A percentile compares a stretch with the other conserved stretches of the same genome.
Conservation (phyloP, 2,888 invertebrate genomes). For the Ptychoptera albimana region DNA sequence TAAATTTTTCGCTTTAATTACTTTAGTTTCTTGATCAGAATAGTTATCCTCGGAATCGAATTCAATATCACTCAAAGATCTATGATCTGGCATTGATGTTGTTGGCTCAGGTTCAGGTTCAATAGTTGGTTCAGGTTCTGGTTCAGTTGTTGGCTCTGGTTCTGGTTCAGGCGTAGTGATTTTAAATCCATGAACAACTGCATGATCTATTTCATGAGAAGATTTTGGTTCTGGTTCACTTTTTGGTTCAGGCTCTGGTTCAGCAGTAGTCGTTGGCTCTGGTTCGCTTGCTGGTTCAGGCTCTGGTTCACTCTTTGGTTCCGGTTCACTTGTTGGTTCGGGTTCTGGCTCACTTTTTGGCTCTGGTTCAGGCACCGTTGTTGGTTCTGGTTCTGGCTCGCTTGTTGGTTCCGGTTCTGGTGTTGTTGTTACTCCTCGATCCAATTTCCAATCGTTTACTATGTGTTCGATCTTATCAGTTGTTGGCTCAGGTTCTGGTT, state of each 20-base stretch:
- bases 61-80: constrained; percentile 14
- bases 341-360: constrained; percentile 10
- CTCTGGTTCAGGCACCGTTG: constrained; percentile 5
- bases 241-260: constrained; percentile 18
- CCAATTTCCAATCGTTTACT: constrained; percentile 25
- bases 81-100: not conserved
- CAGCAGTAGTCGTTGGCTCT: constrained; percentile 17
- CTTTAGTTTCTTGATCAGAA: not conserved
- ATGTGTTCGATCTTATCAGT: constrained; percentile 11
- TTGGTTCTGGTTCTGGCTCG: constrained; percentile 20
- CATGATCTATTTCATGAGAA: not conserved
- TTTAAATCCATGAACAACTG: constrained; percentile 6
- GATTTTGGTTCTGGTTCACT: constrained; percentile 24
- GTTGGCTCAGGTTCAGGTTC: constrained; percentile 15
- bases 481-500: constrained; percentile 16
- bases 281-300: constrained; percentile 23
- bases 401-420: constrained; percentile 20
- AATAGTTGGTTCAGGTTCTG: constrained; percentile 6
- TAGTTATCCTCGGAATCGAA: constrained; percentile 11
- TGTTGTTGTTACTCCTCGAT: constrained; percentile 16
- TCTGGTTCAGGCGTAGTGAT: constrained; percentile 13
- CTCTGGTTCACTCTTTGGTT: constrained; percentile 5
- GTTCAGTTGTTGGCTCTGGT: constrained; percentile 5
- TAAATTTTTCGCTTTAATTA: not conserved
- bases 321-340: constrained; percentile 9